Conservation (phyloP, 2,113 vertebrate species). For the Lathamus discolor region DNA sequence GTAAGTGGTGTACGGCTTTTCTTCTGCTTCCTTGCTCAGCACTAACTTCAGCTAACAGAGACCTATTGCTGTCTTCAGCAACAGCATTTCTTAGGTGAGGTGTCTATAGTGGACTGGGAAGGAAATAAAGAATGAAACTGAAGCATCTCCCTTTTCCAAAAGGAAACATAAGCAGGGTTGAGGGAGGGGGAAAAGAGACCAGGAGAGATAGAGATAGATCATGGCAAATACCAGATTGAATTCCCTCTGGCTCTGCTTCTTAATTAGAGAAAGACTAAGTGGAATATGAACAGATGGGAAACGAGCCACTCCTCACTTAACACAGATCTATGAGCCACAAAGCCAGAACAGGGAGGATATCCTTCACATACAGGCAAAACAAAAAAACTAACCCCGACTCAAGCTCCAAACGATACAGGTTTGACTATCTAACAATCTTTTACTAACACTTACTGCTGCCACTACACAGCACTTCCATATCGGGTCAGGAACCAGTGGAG, state of each 20-base stretch:
- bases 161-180: not conserved
- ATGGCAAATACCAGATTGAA: constrained; percentile 6
- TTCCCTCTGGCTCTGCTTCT: constrained; percentile 27
- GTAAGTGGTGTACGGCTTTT: not conserved
- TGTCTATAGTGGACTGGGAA: not conserved
- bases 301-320: not conserved
- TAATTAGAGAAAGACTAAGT: constrained; percentile 44
- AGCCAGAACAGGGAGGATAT: not conserved
- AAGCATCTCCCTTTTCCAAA: not conserved
- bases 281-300: constrained; percentile 53
- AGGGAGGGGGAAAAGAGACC: not conserved
- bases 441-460: not conserved
- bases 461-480: not conserved
- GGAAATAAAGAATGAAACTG: not conserved
- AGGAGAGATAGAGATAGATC: not conserved
- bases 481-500: not conserved
- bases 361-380: not conserved
- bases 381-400: not conserved
- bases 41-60: not conserved
- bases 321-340: not conserved
- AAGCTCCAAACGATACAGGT: not conserved
- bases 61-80: rapidly evolving
- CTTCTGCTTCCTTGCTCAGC: not conserved
- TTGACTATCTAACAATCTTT: not conserved
- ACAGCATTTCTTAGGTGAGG: not conserved